Evolutionary conservation across 2,113 vertebrate species (phyloP), one percentile per base, ranked within the genome.

Genomic region (Grus americana): DNA sequence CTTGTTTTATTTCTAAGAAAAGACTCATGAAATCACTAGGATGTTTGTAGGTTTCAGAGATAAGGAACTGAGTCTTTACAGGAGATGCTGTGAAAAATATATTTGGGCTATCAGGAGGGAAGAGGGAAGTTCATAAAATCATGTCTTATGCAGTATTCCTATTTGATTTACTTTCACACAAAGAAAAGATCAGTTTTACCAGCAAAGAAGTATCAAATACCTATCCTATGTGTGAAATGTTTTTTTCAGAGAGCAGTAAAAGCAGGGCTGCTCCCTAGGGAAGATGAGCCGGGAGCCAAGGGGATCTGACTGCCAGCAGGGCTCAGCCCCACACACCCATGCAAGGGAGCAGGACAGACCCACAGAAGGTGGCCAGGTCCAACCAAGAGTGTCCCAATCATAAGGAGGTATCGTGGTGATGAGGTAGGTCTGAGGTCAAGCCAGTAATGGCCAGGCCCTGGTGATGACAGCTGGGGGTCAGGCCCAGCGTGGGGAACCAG

Each of bases 251-350:
- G 12, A 54, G 27, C 42, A 67, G 54, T 13, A 44, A 26, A 79
- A 68, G 27, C 17, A 21, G 38, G 61, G 55, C 75, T 88, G 27
- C 27, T 85, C 50, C 36, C 18, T 11, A 66, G 15, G 38, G 36
- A 57, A 50, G 24, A 14, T 17, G 47, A 59, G 65, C 58, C 5
- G 1, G 19, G 29, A 92, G 26, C n/a, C 32, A 49, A 73, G 40
- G 6, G 30, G 15, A 55, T 87, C 23, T 0, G 0, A 34, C 18
- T 55, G 19, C 59, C 3, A 1, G 8, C 3, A 46, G 59, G 36
- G 47, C 66, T 83, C 78, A 73, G 61, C 23, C 72, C 9, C 16
- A 40, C 36, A 30, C 47, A 26, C 22, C 42, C 83, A 67, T 0
- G 2, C 0, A 3, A 67, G 16, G 20, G 6, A 83, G 34, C 36